Conservation (phyloP, 1,140 invertebrate genomes). For the Agraylea sexmaculata region DNA sequence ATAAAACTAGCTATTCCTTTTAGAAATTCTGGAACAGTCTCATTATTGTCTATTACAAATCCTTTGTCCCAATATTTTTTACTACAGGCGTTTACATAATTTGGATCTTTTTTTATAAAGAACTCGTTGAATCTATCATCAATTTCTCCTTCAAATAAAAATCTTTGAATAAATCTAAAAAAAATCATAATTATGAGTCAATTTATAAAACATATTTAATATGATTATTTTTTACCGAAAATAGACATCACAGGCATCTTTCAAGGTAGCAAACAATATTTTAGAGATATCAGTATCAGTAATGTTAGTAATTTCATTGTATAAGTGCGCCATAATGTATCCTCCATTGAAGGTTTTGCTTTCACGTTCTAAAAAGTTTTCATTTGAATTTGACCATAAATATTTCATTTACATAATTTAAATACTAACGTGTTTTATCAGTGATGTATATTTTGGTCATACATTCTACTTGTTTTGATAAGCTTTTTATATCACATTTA, state of each 20-base stretch:
- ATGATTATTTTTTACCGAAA: conserved; percentile 38
- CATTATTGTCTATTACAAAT: conserved; percentile 38
- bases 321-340: conserved; percentile 45
- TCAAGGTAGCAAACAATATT: conserved; percentile 43
- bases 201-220: conserved; percentile 7
- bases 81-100: conserved; percentile 39
- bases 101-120: conserved; percentile 43
- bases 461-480: conserved; percentile 41
- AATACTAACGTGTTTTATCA: conserved; percentile 25
- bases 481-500: conserved; percentile 34
- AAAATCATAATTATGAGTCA: conserved; percentile 12
- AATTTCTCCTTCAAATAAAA: conserved; percentile 49
- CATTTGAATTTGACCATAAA: no score
- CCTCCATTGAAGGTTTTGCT: conserved; percentile 34
- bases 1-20: conserved; percentile 41
- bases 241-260: conserved; percentile 48
- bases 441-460: conserved; percentile 43
- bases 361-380: conserved; percentile 27
- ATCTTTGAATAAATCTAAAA: conserved; percentile 47
- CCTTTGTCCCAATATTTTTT: conserved; percentile 50
- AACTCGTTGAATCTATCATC: conserved; percentile 48
- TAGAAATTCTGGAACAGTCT: conserved; percentile 44
- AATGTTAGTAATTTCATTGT: conserved; percentile 44
- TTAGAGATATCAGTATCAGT: conserved; percentile 40
- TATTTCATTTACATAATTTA: conserved; percentile 2